Percentiles rank a stretch among this genome's conserved stretches.
These are phyloP conservation scores for Lutjanus campechanus DNA, from an alignment of 2,797 vertebrate species.

Conservation along the genomic window DNA sequence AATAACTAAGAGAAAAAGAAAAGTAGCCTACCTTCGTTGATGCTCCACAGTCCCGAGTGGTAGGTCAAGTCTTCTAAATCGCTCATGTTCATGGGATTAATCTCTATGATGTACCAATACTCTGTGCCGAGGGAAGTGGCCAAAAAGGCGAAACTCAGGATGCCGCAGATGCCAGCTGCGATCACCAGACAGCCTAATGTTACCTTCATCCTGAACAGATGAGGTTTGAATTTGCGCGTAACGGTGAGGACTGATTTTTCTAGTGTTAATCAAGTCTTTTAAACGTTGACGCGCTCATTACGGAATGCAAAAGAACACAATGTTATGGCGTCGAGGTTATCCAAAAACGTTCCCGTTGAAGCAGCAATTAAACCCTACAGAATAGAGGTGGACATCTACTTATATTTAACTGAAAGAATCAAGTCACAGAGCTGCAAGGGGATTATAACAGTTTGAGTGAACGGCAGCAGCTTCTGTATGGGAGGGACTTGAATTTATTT, in stretches of 20 bases:
- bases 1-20: too few species aligned
- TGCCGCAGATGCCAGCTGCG: conserved; percentile 80
- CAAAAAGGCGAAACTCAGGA: conserved; percentile 85
- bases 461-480: conserved; percentile 26
- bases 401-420: not conserved
- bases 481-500: conserved; percentile 57
- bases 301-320: not conserved
- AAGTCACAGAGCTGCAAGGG: not conserved
- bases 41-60: conserved; percentile 87
- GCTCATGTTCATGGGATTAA: conserved; percentile 72
- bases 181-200: conserved; percentile 76
- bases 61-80: conserved; percentile 74
- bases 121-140: conserved; percentile 84
- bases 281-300: conserved; percentile 2
- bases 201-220: conserved; percentile 63
- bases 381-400: not conserved
- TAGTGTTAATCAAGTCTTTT: not conserved
- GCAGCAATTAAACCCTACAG: not conserved
- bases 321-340: fast-evolving
- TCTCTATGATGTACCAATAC: conserved; percentile 88
- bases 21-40: conserved; percentile 80
- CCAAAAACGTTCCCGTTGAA: not conserved
- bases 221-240: not conserved
- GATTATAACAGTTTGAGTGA: not conserved
- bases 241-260: not conserved